A percentile compares a stretch with the other conserved stretches of the same genome.
phyloP scores from a whole-genome alignment of 2,113 vertebrate species.

The Muntiacus reevesi region DNA sequence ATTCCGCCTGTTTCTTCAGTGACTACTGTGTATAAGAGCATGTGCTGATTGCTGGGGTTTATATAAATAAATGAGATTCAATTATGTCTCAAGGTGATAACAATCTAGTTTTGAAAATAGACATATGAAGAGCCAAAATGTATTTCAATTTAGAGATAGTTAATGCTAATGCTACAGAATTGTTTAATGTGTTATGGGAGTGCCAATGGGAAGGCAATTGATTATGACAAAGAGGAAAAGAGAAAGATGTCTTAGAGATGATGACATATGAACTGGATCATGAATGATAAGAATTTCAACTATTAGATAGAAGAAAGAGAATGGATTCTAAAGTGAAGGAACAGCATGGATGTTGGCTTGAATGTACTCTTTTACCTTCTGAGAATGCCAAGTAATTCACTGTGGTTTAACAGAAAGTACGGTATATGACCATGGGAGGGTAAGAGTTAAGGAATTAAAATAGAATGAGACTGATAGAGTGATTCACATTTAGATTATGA shows the following conservation, averaged over 20 bases:
- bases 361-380: not conserved
- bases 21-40: not conserved
- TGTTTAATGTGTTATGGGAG: not conserved
- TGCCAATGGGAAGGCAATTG: not conserved
- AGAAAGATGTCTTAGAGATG: not conserved
- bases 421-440: not conserved
- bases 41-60: not conserved
- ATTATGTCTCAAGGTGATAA: not conserved
- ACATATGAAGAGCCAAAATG: not conserved
- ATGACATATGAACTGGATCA: not conserved
- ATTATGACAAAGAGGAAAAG: not conserved
- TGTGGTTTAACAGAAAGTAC: not conserved
- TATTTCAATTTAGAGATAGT: not conserved
- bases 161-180: not conserved
- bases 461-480: not conserved
- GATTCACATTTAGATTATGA: not conserved
- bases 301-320: not conserved
- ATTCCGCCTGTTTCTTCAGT: not conserved
- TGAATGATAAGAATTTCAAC: not conserved
- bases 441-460: not conserved
- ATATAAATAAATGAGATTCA: not conserved
- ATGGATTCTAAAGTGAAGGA: slow-evolving; percentile 4
- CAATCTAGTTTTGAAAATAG: not conserved
- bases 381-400: not conserved
- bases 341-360: not conserved